Base-by-base conservation (phyloP, 2,113 vertebrate species). In the Euleptes europaea region DNA sequence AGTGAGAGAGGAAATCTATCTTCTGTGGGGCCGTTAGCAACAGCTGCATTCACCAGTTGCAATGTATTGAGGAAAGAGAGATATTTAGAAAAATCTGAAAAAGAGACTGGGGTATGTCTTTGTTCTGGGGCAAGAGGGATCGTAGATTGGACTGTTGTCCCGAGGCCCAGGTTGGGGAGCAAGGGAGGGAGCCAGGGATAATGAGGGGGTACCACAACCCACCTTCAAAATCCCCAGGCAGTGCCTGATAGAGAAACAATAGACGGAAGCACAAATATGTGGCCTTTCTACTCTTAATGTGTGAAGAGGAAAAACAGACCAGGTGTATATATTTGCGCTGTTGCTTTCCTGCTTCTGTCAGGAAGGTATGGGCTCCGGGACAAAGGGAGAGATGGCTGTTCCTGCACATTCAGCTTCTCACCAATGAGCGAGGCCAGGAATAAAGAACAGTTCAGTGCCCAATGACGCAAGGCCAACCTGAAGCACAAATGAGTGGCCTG, bases 381-480 rank as follows among this genome's bases (percentile, higher is more conserved):
- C 42, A 40, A 60, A 60, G 10, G 60, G 49, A 35, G 26, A 54
- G 33, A 35, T 13, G 4, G 2, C 0, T 54, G 60, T 85, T 78
- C 38, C 63, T 5, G 0, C 66, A 15, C 80, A 42, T 71, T 84
- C 0, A 0, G 8, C 8, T 66, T 26, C 42, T 60, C 23, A 0
- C 0, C 1, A 66, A 31, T 1, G 42, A 35, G 47, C 60, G 76
- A n/a, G 35, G 21, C 14, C 1, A 51, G 5, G 44, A 63, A 65
- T 40, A 35, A 40, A 72, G 38, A 44, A 40, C 33, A n/a, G 1
- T 60, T 40, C 83, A 26, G 8, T 23, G 54, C 26, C 33, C 66
- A 0, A 83, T 75, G 49, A 75, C 35, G 71, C 19, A 51, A 49
- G 35, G 42, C 54, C 74, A 74, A 74, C 38, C 19, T 65, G 40